These are phyloP conservation scores for Trypoxylon attenuatum DNA, from an alignment of 2,888 invertebrate genomes.

Conservation along the genomic window DNA sequence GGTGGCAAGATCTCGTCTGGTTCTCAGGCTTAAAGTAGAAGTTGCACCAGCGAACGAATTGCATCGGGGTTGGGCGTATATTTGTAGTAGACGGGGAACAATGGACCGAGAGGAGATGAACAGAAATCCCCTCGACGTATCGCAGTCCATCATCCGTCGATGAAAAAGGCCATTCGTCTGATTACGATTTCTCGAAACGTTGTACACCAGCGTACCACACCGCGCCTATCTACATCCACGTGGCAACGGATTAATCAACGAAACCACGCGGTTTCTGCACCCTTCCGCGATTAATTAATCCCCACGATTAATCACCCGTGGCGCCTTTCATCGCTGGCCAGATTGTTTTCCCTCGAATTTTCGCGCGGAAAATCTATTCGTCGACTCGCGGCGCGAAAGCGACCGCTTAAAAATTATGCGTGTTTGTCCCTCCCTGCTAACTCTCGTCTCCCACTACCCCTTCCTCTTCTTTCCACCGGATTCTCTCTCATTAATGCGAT, in stretches of 20 bases:
- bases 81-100: conserved; percentile 14
- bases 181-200: conserved; percentile 52
- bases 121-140: conserved; percentile 28
- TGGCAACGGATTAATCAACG: conserved; percentile 50
- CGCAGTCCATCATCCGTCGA: conserved; percentile 32
- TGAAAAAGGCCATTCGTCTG: conserved; percentile 54
- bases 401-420: too few relatives aligned
- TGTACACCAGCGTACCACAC: too few relatives aligned
- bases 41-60: background rate
- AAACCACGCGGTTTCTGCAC: conserved; percentile 50
- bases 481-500: too few relatives aligned
- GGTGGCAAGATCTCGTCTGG: too few relatives aligned
- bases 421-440: too few relatives aligned
- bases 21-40: background rate
- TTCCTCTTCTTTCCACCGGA: too few relatives aligned
- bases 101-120: conserved; percentile 20
- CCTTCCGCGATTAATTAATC: conserved; percentile 52
- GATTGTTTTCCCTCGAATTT: conserved; percentile 38
- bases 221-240: too few relatives aligned
- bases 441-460: too few relatives aligned
- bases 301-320: conserved; percentile 47
- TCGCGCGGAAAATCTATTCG: background rate
- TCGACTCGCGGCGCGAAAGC: too few relatives aligned
- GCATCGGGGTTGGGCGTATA: background rate
- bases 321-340: conserved; percentile 42